Base-by-base conservation (phyloP, 2,113 vertebrate species). In the Xyliphius kryptos region DNA sequence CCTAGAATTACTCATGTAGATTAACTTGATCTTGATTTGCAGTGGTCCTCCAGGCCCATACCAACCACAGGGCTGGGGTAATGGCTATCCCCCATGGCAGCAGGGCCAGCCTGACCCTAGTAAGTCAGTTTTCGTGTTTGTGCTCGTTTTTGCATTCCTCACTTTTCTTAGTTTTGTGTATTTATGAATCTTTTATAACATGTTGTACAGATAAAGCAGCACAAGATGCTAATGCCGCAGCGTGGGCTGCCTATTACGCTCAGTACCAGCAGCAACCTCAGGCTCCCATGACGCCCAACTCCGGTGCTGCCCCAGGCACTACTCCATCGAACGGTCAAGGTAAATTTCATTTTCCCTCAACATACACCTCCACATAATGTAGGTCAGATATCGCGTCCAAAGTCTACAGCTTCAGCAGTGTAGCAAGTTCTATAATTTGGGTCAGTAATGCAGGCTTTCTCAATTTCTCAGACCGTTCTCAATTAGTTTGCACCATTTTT, bases 241-340 rank as follows among this genome's bases (percentile, higher is more conserved):
- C 96, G 0, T 99, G 96, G 96, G 96, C 96, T 67, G 96, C 96
- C 6, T 99, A 99, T 74, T 99, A 99, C 63, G 92, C 96, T 76
- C 96, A 99, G 81, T 99, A 97, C 73, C 90, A 97, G 46, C 94
- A 97, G 69, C 96, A 99, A 76, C 95, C 87, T 0, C 87, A 96
- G 88, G 90, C 94, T 66, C 91, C 94, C 40, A 93, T 96, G 84
- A 92, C 95, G 63, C 93, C 94, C 46, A 87, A n/a, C n/a, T n/a
- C 94, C 51, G 81, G 87, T 17, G 90, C 89, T 63, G 94, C 92
- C 54, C 95, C 93, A 17, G 77, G 91, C 69, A 89, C 92, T 37
- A 83, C 89, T 66, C 96, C 94, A 61, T 87, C 92, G 64, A 97
- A 97, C 10, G 96, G 94, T 72, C 95, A 96, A 95, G 94, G 96